Evolutionary conservation across 2,888 invertebrate species (phyloP), one percentile per base, ranked within the genome.

Genomic region (Dermolepida albohirtum): DNA sequence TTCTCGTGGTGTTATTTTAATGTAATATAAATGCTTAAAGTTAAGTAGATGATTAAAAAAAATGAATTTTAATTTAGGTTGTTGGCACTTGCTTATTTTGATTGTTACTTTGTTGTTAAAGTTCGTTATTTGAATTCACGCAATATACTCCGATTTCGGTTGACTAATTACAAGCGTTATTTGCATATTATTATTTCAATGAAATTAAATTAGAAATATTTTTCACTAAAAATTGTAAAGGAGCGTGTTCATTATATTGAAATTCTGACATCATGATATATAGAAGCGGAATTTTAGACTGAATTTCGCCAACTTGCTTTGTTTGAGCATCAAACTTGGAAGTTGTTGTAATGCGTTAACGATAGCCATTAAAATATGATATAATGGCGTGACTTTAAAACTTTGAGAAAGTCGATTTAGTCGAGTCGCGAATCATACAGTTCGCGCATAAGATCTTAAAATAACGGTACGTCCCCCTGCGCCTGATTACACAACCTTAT

Each of bases 341-440:
- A 52, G 52, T 39, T n/a, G 52, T 52, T 52, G 52, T 52, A 52
- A 52, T 52, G 52, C 52, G 52, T 52, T 52, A 52, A 52, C 39
- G 52, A 52, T 52, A 52, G 52, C 52, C 52, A 52, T 52, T 52
- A 52, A 52, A 52, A 52, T 52, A 52, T 52, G 52, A 52, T 52
- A 52, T 52, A 52, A 52, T 52, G 52, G 52, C 34, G 34, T 52
- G 52, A 52, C 52, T 52, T 34, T 52, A 52, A 52, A 52, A 52
- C 52, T 52, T 52, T 52, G 6, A 11, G 52, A 34, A 52, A 52
- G 52, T 52, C 52, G 52, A 52, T 52, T 52, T 52, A 52, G 52
- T 52, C 52, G 16, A 52, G 52, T 52, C 52, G 52, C 52, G 52
- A 52, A 52, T 52, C 52, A 52, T 52, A 34, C 34, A 39, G 39